phyloP scores from a whole-genome alignment of 2,888 invertebrate genomes.

The Drosophila peninsularis region DNA sequence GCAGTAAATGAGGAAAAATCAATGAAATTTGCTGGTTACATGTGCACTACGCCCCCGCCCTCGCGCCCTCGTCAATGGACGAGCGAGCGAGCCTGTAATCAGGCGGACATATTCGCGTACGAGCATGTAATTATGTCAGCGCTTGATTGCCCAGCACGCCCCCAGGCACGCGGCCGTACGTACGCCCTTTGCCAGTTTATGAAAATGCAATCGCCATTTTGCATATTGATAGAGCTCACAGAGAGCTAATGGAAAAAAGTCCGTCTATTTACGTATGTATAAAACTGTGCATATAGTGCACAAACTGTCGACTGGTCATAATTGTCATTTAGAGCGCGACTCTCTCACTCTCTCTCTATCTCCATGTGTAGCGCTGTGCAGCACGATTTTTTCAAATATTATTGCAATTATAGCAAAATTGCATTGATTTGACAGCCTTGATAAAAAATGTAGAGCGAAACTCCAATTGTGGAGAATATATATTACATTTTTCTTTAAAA shows the following conservation, averaged over 20 bases:
- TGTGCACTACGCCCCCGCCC: conserved; percentile 11
- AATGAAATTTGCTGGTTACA: conserved; percentile 66
- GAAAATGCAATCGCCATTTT: conserved; percentile 61
- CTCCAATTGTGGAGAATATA: neutral
- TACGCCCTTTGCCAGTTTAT: conserved; percentile 53
- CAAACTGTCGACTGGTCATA: conserved; percentile 30
- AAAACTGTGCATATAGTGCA: neutral
- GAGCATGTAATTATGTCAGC: conserved; percentile 72
- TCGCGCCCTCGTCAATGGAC: conserved; percentile 14
- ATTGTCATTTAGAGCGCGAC: conserved; percentile 46
- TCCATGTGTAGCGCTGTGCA: neutral
- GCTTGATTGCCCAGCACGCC: conserved; percentile 62
- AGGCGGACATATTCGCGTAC: conserved; percentile 57
- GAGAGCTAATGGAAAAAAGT: conserved; percentile 12
- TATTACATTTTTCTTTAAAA: neutral
- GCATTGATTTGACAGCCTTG: conserved; percentile 33
- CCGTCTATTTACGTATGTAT: conserved; percentile 1
- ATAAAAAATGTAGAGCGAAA: neutral
- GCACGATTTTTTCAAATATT: conserved; percentile 35
- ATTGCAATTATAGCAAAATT: conserved; percentile 53
- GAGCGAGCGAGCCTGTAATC: conserved; percentile 59
- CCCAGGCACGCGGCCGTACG: conserved; percentile 39
- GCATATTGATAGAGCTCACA: conserved; percentile 60
- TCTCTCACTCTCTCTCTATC: no score
- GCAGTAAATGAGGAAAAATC: conserved; percentile 13